Evolutionary conservation across 2,797 vertebrate species (phyloP).

Genomic region (Oreortyx pictus): DNA sequence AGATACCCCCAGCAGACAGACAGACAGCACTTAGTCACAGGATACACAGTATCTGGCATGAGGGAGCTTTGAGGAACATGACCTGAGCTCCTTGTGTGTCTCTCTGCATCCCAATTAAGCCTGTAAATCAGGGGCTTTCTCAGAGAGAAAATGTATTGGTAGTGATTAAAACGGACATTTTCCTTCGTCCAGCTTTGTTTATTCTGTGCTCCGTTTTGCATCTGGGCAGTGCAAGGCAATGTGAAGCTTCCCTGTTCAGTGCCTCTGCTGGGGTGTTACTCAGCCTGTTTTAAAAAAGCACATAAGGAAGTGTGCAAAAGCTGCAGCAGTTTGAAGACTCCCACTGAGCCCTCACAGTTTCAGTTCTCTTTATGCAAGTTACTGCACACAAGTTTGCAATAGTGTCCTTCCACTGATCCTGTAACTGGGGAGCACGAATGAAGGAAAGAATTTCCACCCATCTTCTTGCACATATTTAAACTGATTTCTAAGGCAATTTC

Average conservation of each 20-base stretch:
- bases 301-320: not conserved
- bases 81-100: not conserved
- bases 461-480: not conserved
- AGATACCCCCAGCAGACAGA: not conserved
- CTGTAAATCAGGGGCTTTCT: not conserved
- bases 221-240: not conserved
- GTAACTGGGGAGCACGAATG: not conserved
- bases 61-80: not conserved
- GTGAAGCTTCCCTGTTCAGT: not conserved
- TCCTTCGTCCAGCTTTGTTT: not conserved
- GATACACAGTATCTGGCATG: not conserved
- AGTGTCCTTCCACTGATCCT: not conserved
- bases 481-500: not conserved
- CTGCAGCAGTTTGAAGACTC: not conserved
- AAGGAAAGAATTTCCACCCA: not conserved
- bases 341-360: not conserved
- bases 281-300: not conserved
- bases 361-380: not conserved
- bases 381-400: not conserved
- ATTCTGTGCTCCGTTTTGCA: not conserved
- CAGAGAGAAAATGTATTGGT: not conserved
- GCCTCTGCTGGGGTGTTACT: not conserved
- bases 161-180: not conserved
- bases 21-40: not conserved
- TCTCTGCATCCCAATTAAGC: fast-evolving